phyloP scores from a whole-genome alignment of 2,888 invertebrate genomes.

The Tridacna gigas region DNA sequence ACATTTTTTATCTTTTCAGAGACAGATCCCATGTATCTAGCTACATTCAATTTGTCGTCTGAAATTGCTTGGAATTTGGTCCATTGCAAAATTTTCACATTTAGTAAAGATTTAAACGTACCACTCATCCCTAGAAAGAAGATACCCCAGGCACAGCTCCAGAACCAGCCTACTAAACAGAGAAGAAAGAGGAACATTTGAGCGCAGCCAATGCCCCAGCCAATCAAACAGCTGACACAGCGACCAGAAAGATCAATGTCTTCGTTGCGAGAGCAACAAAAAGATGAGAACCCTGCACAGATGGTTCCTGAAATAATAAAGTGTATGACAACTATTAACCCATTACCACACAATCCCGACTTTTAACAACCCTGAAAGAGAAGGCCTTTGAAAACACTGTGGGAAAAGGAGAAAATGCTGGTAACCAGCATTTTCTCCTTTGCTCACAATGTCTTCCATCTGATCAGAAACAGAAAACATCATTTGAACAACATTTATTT shows the following conservation, averaged over 20 bases:
- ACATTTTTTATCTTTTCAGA: no score
- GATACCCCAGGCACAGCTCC: conserved; percentile 74
- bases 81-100: no score
- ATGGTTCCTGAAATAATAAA: conserved; percentile 47
- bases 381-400: conserved; percentile 6
- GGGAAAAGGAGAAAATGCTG: not conserved
- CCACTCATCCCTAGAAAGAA: conserved; percentile 67
- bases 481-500: no score
- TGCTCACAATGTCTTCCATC: not conserved
- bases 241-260: conserved; percentile 48
- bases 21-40: no score
- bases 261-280: conserved; percentile 64
- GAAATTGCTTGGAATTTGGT: no score
- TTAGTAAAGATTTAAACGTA: conserved; percentile 36
- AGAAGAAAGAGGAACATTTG: conserved; percentile 64
- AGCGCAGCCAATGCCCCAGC: conserved; percentile 61
- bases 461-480: no score
- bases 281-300: conserved; percentile 54
- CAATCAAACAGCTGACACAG: conserved; percentile 53
- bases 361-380: no score
- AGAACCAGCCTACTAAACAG: conserved; percentile 70
- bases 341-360: no score
- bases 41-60: no score
- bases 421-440: not conserved
- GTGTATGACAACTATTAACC: not conserved